Percentiles rank a stretch among this genome's conserved stretches.
Conservation (phyloP, 1,140 invertebrate genomes). For the Brachionus calyciflorus region DNA sequence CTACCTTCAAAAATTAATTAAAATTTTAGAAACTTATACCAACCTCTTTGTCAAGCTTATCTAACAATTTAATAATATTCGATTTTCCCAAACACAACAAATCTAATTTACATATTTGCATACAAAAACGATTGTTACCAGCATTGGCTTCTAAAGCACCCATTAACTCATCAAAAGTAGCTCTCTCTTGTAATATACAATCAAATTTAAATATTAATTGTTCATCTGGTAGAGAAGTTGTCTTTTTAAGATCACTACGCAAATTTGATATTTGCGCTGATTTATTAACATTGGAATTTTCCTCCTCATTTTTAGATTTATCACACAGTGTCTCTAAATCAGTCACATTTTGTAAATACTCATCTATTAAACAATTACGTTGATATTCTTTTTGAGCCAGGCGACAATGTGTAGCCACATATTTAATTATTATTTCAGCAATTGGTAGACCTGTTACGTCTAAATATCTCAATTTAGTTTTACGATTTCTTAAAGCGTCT, state of each 20-base stretch:
- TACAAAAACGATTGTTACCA: conserved; percentile 7
- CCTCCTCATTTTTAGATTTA: neutral
- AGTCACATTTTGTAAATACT: conserved; percentile 45
- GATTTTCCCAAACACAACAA: conserved; percentile 26
- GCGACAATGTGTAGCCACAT: conserved; percentile 46
- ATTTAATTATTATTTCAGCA: conserved; percentile 46
- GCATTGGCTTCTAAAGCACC: conserved; percentile 21
- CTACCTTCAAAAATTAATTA: no score
- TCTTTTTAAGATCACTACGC: conserved; percentile 30
- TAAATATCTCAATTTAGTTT: conserved; percentile 25
- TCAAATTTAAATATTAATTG: conserved; percentile 39
- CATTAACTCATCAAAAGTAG: conserved; percentile 37
- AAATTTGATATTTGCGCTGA: neutral
- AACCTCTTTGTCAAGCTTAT: conserved; percentile 23
- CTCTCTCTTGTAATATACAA: conserved; percentile 31
- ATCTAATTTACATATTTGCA: conserved; percentile 46
- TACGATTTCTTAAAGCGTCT: conserved; percentile 25
- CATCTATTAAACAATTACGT: conserved; percentile 42
- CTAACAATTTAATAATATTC: conserved; percentile 18
- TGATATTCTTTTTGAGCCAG: conserved; percentile 46
- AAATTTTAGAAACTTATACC: no score
- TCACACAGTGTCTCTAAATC: conserved; percentile 41
- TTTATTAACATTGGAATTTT: neutral
- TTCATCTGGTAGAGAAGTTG: conserved; percentile 18
- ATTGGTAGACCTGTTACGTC: conserved; percentile 38